Conservation (phyloP, 1,140 invertebrate species). For the Dolichoris vasculosae region DNA sequence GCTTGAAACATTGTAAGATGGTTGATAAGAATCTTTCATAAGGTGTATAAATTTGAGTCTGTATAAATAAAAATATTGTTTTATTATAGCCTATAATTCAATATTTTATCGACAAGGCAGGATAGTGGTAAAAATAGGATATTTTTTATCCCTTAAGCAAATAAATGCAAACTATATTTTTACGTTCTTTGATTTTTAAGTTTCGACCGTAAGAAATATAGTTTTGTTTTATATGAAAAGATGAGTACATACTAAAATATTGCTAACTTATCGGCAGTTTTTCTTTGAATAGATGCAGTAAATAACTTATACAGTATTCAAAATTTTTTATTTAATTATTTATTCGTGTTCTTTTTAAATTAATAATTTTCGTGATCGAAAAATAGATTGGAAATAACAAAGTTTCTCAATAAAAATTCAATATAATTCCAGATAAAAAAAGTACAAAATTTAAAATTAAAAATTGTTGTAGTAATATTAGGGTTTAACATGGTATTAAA, state of each 20-base stretch:
- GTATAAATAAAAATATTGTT: slow-evolving; percentile 15
- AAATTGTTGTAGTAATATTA: background rate
- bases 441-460: background rate
- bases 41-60: slow-evolving; percentile 10
- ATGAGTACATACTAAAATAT: no score
- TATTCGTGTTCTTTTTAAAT: background rate
- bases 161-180: background rate
- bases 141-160: background rate
- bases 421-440: background rate
- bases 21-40: slow-evolving; percentile 13
- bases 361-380: no score
- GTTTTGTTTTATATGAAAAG: background rate
- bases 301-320: no score
- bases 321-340: background rate
- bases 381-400: background rate
- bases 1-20: background rate
- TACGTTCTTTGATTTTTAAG: background rate
- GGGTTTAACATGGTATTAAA: background rate
- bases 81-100: background rate
- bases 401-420: background rate
- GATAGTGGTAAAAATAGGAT: background rate
- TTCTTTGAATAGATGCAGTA: no score
- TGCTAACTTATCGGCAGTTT: no score
- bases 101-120: background rate
- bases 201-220: slow-evolving; percentile 2